Conservation (phyloP, 1,140 invertebrate species). For the Oryctes rhinoceros region DNA sequence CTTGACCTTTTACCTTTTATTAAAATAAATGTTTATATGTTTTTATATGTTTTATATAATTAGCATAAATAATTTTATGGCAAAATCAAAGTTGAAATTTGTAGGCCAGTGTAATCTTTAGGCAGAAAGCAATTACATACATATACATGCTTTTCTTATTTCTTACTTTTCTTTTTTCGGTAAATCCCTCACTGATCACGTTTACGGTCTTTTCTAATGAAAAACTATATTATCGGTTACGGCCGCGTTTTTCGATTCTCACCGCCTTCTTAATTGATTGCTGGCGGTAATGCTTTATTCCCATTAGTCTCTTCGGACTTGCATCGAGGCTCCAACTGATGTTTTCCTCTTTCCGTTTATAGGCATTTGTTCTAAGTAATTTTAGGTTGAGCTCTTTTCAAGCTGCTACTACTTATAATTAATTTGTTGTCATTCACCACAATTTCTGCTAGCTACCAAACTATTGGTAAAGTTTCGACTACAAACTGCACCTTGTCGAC, state of each 20-base stretch:
- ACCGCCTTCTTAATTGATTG: conserved; percentile 24
- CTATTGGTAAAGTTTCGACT: not conserved
- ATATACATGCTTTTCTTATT: not conserved
- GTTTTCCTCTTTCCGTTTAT: no score
- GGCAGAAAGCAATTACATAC: not conserved
- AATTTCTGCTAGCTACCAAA: not conserved
- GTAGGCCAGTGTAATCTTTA: no score
- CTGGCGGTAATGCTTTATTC: not conserved
- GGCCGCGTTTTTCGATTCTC: not conserved
- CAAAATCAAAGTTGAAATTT: no score
- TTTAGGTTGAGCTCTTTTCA: no score
- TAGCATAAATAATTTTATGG: no score
- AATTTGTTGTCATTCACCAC: not conserved
- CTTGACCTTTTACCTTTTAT: no score
- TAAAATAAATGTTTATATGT: no score
- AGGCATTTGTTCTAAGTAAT: no score
- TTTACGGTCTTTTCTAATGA: not conserved
- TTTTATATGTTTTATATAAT: no score
- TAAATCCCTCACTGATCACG: conserved; percentile 6
- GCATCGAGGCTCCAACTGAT: not conserved
- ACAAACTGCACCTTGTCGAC: not conserved
- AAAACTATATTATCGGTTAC: conserved; percentile 18
- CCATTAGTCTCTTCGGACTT: not conserved
- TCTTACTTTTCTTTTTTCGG: not conserved
- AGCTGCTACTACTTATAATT: not conserved